Evolutionary conservation across 2,797 vertebrate genomes (phyloP).

Genomic region (Fringilla coelebs): DNA sequence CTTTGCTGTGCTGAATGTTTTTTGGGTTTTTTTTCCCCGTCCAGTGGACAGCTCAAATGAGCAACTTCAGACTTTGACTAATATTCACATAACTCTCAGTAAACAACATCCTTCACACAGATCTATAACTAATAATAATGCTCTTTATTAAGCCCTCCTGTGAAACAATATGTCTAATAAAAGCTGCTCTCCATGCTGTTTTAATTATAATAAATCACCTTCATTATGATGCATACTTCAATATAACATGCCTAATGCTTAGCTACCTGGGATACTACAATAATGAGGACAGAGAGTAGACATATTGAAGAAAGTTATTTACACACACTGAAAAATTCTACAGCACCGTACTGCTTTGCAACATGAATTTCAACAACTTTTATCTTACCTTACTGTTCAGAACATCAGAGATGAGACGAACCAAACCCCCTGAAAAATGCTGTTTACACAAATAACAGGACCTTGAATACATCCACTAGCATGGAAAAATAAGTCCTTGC

Average conservation of each 20-base stretch:
- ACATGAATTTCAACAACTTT: slow-evolving; percentile 77
- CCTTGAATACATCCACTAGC: slow-evolving; percentile 69
- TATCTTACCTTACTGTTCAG: slow-evolving; percentile 76
- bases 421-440: slow-evolving; percentile 61
- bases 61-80: slow-evolving; percentile 75
- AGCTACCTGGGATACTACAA: slow-evolving; percentile 67
- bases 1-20: slow-evolving; percentile 54
- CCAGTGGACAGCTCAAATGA: slow-evolving; percentile 67
- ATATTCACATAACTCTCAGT: slow-evolving; percentile 67
- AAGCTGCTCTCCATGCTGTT: slow-evolving; percentile 69
- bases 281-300: slow-evolving; percentile 68
- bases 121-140: slow-evolving; percentile 79
- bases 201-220: slow-evolving; percentile 84
- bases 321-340: slow-evolving; percentile 66
- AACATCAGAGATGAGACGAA: slow-evolving; percentile 64
- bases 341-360: slow-evolving; percentile 53
- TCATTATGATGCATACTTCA: slow-evolving; percentile 77
- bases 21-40: not conserved
- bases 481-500: slow-evolving; percentile 76
- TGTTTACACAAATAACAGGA: slow-evolving; percentile 78
- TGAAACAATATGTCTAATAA: slow-evolving; percentile 74
- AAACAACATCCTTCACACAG: slow-evolving; percentile 74
- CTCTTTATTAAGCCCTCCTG: slow-evolving; percentile 75
- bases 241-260: slow-evolving; percentile 64
- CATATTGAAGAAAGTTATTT: slow-evolving; percentile 73